A percentile compares a stretch with the other conserved stretches of the same genome.
These are phyloP conservation scores for Drosophila melanosoma DNA, from an alignment of 2,888 invertebrate species.

Conservation along the genomic window DNA sequence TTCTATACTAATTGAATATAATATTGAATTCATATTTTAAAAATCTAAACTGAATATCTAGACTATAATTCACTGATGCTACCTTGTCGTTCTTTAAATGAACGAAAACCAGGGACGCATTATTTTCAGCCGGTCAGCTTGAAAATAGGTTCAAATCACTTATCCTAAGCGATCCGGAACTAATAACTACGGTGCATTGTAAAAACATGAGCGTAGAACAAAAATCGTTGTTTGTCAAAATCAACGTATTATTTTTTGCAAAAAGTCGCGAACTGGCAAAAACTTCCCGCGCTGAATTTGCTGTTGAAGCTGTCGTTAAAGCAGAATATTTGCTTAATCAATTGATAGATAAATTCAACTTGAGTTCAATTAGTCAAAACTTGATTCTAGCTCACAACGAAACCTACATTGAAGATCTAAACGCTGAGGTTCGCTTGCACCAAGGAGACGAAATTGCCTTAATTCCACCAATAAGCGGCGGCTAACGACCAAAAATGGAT, in stretches of 20 bases:
- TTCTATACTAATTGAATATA: neutral
- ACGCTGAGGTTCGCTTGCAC: slow-evolving; percentile 86
- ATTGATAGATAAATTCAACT: slow-evolving; percentile 87
- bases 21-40: neutral
- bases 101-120: neutral
- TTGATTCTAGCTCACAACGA: slow-evolving; percentile 94
- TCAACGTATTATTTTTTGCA: slow-evolving; percentile 90
- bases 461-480: slow-evolving; percentile 97
- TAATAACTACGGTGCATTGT: neutral
- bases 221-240: slow-evolving; percentile 6
- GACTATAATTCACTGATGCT: neutral
- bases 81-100: neutral
- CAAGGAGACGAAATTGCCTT: slow-evolving; percentile 94
- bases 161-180: neutral
- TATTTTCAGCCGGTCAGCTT: neutral
- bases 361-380: slow-evolving; percentile 89
- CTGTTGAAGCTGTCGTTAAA: slow-evolving; percentile 86
- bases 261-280: slow-evolving; percentile 94
- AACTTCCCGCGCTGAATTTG: slow-evolving; percentile 85
- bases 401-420: slow-evolving; percentile 88
- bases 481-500: slow-evolving; percentile 89
- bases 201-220: slow-evolving; percentile 26
- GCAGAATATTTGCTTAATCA: slow-evolving; percentile 87
- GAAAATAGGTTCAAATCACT: neutral
- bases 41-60: neutral